Conservation (phyloP, 2,113 vertebrate species). For the Recurvirostra avosetta region DNA sequence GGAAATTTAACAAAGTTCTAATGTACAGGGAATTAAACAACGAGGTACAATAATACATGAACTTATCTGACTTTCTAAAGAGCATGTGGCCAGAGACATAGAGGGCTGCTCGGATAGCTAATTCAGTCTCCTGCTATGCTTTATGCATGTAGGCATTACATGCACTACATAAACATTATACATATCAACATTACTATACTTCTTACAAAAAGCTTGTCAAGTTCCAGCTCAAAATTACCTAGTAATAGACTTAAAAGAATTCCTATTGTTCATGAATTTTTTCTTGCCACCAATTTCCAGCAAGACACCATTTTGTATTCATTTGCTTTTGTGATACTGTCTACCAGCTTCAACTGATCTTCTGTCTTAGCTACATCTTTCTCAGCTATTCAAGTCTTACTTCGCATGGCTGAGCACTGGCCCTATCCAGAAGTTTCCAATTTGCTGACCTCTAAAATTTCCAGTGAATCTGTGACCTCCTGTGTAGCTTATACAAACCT, state of each 20-base stretch:
- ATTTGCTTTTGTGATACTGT: background rate
- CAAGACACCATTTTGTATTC: background rate
- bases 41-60: accelerated
- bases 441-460: background rate
- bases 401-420: background rate
- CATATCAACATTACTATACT: background rate
- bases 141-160: background rate
- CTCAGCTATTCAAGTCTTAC: background rate
- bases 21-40: background rate
- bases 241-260: background rate
- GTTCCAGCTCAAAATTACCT: background rate
- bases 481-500: background rate
- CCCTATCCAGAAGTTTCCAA: background rate
- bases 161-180: background rate
- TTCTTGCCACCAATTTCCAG: background rate
- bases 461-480: background rate
- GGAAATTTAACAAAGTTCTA: background rate
- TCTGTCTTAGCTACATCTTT: background rate
- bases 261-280: background rate
- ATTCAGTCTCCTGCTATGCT: background rate
- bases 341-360: background rate
- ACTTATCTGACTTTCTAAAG: background rate
- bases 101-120: background rate
- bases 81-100: accelerated
- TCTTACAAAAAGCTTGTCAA: background rate